Base-by-base conservation (phyloP, 2,888 invertebrate genomes). In the Eurytoma adleriae region DNA sequence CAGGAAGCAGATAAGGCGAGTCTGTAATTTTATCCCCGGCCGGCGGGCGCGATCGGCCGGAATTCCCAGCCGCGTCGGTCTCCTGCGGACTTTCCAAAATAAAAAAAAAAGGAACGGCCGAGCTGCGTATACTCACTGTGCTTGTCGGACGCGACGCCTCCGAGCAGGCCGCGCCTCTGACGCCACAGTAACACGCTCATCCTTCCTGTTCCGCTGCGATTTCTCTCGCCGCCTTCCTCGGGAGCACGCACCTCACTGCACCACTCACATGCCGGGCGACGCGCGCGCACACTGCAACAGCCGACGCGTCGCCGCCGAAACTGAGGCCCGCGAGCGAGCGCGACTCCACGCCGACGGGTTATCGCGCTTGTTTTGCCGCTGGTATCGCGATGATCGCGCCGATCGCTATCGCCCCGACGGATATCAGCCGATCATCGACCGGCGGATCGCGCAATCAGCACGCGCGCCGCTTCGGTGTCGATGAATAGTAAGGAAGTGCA, bases 181-280 rank as follows among this genome's bases (percentile, higher is more conserved):
- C 89, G 86, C 89, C 89, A 89, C 81, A 89, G 80, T n/a, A 89
- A 77, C 48, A 89, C 86, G 74, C 89, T 89, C 89, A 89, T 89
- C 24, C 16, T 20, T 13, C 16, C 54, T 54, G 13, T 40, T 40
- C 4, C 40, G 40, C 40, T 40, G 40, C 30, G 62, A 16, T 30
- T 61, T 24, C 50, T 59, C 5, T 50, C 56, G 59, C 30, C 1
- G 14, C 5, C 3, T 72, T 10, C 16, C 50, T 18, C n/a, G 48
- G 18, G 3, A 18, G 3, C 18, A 48, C 27, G n/a, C 40, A 40
- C 10, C 3, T 7, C 40, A 40, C 40, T 40, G 40, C 40, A 40
- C 40, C 40, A 40, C 40, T 40, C 54, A n/a, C 54, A 54, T n/a
- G 4, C 5, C 62, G n/a, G n/a, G 5, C 62, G 62, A 24, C 24